Evolutionary conservation across 1,140 invertebrate species (phyloP).

Genomic region (Anastrepha ludens): DNA sequence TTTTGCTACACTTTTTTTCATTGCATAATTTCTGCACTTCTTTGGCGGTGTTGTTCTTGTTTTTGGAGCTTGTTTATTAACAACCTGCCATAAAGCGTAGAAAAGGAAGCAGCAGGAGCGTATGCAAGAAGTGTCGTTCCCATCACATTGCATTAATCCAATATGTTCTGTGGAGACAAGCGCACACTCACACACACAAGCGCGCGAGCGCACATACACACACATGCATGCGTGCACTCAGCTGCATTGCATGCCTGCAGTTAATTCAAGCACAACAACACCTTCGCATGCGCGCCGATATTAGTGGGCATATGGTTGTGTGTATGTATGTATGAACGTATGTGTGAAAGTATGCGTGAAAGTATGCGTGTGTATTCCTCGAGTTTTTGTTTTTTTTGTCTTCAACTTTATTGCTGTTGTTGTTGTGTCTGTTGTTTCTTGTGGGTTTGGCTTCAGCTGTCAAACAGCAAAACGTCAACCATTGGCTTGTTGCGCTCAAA

Average conservation of each 20-base stretch:
- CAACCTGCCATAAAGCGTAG: conserved; percentile 17
- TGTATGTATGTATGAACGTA: not conserved
- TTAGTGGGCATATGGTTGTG: not conserved
- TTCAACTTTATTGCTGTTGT: not conserved
- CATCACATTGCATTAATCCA: conserved; percentile 42
- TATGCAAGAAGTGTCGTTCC: conserved; percentile 54
- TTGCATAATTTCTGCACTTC: not conserved
- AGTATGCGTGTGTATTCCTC: not conserved
- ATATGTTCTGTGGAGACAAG: not conserved
- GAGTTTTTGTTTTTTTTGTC: not conserved
- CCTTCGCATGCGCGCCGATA: too few relatives aligned
- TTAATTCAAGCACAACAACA: not conserved
- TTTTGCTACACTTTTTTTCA: not conserved
- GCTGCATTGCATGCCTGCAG: not conserved
- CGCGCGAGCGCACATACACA: not conserved
- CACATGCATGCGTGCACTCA: not conserved
- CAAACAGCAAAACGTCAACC: conserved; percentile 41
- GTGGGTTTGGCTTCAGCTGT: conserved; percentile 53
- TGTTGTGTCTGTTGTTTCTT: not conserved
- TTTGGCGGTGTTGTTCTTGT: not conserved
- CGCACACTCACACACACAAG: not conserved
- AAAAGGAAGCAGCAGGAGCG: conserved; percentile 24
- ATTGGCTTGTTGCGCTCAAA: conserved; percentile 36
- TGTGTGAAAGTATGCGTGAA: too few relatives aligned
- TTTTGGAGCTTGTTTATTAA: conserved; percentile 8